Evolutionary conservation across 2,113 vertebrate species (phyloP), one percentile per base, ranked within the genome.

Genomic region (Hydrochoerus hydrochaeris): DNA sequence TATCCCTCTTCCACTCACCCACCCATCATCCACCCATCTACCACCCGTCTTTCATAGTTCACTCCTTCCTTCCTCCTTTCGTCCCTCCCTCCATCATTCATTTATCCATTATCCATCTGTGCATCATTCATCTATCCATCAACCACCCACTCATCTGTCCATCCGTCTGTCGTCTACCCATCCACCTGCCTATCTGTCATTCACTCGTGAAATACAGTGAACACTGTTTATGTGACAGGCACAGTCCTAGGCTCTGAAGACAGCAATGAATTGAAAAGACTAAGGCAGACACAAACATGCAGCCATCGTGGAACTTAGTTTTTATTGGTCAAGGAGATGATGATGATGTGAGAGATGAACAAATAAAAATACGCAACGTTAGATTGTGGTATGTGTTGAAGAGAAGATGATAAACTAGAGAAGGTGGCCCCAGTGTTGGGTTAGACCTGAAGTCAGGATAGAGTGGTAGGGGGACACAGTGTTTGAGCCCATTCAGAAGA

Each of bases 351-450:
- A 5, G 17, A 26, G 71, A 10, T 24, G 16, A 38, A 19, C 10
- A 57, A 3, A 5, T 3, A 13, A 52, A 38, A 60, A 44, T 44
- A 10, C 8, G 3, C 22, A 12, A 3, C 10, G 1, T 52, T 49
- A 80, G 41, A 62, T n/a, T 17, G 30, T 81, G 82, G 44, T 30
- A 52, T n/a, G 4, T 20, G 5, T 35, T 28, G 4, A 19, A 22
- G 28, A 44, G 44, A 46, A 16, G 14, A 32, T 7, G 1, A 46
- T 13, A 3, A 7, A 6, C 32, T 0, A 10, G 82, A 73, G 22
- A 16, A 2, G 62, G 9, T 1, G 38, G 8, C 63, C 5, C 2
- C 0, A 5, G 30, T 35, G 38, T 17, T 3, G 52, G n/a, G 75
- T 14, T 44, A 5, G 65, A 28, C 4, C 10, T 6, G 12, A 30